Conservation (phyloP, 1,140 invertebrate genomes). For the Melitaea cinxia region DNA sequence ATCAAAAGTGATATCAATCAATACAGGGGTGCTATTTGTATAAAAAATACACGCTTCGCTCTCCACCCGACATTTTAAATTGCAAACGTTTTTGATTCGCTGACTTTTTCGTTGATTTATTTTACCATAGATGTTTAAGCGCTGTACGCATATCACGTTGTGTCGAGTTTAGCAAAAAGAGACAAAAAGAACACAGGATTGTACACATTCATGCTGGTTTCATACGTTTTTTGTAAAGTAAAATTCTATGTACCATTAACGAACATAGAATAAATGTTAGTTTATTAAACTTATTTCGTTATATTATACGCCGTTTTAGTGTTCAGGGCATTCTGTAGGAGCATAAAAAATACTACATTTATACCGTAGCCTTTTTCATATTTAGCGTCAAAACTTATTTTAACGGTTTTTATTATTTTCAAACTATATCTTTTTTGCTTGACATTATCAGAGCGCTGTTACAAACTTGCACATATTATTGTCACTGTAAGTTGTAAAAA, state of each 20-base stretch:
- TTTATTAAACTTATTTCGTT: too few species aligned
- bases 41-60: slow-evolving; percentile 41
- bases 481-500: too few species aligned
- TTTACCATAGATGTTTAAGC: slow-evolving; percentile 22
- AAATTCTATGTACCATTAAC: not conserved
- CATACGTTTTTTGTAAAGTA: not conserved
- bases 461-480: too few species aligned
- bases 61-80: slow-evolving; percentile 35
- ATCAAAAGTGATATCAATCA: slow-evolving; percentile 49
- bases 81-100: slow-evolving; percentile 32
- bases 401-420: too few species aligned
- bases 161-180: slow-evolving; percentile 11
- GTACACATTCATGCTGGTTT: not conserved
- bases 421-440: too few species aligned
- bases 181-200: not conserved
- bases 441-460: too few species aligned
- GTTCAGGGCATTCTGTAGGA: too few species aligned
- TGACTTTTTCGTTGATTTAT: slow-evolving; percentile 32
- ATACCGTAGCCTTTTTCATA: too few species aligned
- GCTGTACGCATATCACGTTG: slow-evolving; percentile 5
- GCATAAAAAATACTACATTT: too few species aligned
- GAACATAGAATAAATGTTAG: too few species aligned
- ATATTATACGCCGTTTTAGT: too few species aligned
- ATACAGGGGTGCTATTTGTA: slow-evolving; percentile 41
- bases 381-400: too few species aligned